These are phyloP conservation scores for Glomeris marginata DNA, from an alignment of 2,888 invertebrate species.

Conservation along the genomic window DNA sequence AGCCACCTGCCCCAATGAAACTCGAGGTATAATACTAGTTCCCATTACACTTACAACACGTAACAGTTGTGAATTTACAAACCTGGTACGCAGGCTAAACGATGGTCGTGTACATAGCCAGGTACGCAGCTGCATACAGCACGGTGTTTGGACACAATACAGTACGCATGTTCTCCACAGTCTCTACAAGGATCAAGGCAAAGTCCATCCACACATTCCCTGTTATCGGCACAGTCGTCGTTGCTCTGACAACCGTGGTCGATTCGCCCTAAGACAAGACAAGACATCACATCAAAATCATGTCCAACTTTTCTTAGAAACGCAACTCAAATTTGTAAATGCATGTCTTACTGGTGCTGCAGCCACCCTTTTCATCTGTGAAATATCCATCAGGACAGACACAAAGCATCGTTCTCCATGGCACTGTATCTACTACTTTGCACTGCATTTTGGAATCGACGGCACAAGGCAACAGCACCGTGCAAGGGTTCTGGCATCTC, in stretches of 20 bases:
- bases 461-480: constrained; percentile 17
- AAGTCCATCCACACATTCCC: constrained; percentile 58
- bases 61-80: not conserved
- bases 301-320: not conserved
- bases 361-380: constrained; percentile 15
- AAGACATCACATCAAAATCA: not conserved
- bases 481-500: constrained; percentile 54
- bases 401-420: constrained; percentile 77
- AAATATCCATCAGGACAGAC: constrained; percentile 29
- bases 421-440: constrained; percentile 64
- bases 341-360: constrained; percentile 15
- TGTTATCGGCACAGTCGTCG: constrained; percentile 54
- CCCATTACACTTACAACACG: too few species aligned
- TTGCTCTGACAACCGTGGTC: constrained; percentile 57
- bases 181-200: constrained; percentile 20
- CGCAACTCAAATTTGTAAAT: not conserved
- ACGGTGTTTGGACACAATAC: constrained; percentile 41
- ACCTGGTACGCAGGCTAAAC: constrained; percentile 16
- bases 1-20: constrained; percentile 11
- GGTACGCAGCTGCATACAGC: constrained; percentile 40
- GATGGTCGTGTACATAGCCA: constrained; percentile 31
- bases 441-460: constrained; percentile 32
- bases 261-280: constrained; percentile 2
- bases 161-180: constrained; percentile 44
- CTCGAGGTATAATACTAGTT: too few species aligned